Evolutionary conservation across 1,140 invertebrate species (phyloP).

Genomic region (Zaprionus capensis): DNA sequence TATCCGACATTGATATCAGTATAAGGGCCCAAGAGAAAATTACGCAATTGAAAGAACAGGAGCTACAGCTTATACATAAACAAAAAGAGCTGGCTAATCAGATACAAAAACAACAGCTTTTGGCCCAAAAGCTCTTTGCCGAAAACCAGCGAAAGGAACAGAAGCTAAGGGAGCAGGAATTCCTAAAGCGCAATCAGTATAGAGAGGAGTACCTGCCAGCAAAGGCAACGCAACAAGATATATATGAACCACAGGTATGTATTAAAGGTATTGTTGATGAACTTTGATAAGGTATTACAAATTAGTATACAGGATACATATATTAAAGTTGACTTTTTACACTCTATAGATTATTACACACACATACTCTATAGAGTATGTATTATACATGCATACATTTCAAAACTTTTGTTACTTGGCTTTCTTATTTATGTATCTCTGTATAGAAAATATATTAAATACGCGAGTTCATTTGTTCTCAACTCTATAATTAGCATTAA

Average conservation of each 20-base stretch:
- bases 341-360: background rate
- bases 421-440: too few species aligned
- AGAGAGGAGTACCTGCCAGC: background rate
- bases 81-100: conserved; percentile 68
- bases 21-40: conserved; percentile 83
- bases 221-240: conserved; percentile 9
- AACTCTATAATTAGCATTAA: conserved; percentile 41
- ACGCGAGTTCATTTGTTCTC: background rate
- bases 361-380: too few species aligned
- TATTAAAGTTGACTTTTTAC: too few species aligned
- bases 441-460: background rate
- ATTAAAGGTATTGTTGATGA: too few species aligned
- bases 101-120: conserved; percentile 69
- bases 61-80: conserved; percentile 65
- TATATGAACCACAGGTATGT: conserved; percentile 31
- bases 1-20: conserved; percentile 86
- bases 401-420: background rate
- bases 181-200: conserved; percentile 7
- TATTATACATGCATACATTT: background rate
- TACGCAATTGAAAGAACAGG: conserved; percentile 61
- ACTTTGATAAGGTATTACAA: too few species aligned
- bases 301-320: too few species aligned
- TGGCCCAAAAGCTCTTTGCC: conserved; percentile 59
- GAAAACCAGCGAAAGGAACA: conserved; percentile 58
- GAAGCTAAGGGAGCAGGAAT: conserved; percentile 4